Evolutionary conservation across 2,888 invertebrate genomes (phyloP).

Genomic region (Psylliodes chrysocephalus): DNA sequence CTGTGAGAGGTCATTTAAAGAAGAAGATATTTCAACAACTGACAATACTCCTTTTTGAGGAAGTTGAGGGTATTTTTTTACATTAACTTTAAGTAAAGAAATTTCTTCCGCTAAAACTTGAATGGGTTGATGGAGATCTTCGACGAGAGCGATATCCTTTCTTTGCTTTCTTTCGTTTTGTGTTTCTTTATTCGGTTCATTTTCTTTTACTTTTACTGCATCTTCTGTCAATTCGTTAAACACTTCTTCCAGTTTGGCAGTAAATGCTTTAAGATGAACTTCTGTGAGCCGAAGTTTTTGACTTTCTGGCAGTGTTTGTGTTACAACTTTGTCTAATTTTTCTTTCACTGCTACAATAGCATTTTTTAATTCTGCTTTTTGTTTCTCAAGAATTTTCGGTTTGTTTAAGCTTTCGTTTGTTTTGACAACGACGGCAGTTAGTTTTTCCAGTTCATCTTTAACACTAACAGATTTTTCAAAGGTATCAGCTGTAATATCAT

Average conservation of each 20-base stretch:
- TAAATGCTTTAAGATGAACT: slow-evolving; percentile 27
- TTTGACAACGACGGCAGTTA: slow-evolving; percentile 41
- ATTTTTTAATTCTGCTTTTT: slow-evolving; percentile 39
- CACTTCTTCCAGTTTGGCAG: too few relatives aligned
- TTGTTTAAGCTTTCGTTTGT: slow-evolving; percentile 31
- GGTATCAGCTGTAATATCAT: slow-evolving; percentile 25
- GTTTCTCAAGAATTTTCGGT: slow-evolving; percentile 37
- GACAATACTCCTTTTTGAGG: too few relatives aligned
- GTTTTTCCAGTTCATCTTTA: slow-evolving; percentile 44
- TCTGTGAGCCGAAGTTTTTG: slow-evolving; percentile 28
- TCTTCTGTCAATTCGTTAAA: too few relatives aligned
- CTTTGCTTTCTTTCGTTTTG: not conserved
- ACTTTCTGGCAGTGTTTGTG: slow-evolving; percentile 17
- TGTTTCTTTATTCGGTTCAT: too few relatives aligned
- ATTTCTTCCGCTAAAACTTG: slow-evolving; percentile 28
- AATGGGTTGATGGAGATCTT: slow-evolving; percentile 32
- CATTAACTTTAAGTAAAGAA: too few relatives aligned
- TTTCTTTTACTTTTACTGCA: too few relatives aligned
- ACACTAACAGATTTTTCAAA: slow-evolving; percentile 22
- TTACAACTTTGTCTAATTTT: slow-evolving; percentile 30
- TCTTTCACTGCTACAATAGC: slow-evolving; percentile 30
- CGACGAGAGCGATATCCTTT: slow-evolving; percentile 24
- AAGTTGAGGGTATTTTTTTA: too few relatives aligned
- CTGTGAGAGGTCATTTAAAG: too few relatives aligned
- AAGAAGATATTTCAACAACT: too few relatives aligned